Evolutionary conservation across 2,888 invertebrate species (phyloP).

Genomic region (Drosophila maculinotata): DNA sequence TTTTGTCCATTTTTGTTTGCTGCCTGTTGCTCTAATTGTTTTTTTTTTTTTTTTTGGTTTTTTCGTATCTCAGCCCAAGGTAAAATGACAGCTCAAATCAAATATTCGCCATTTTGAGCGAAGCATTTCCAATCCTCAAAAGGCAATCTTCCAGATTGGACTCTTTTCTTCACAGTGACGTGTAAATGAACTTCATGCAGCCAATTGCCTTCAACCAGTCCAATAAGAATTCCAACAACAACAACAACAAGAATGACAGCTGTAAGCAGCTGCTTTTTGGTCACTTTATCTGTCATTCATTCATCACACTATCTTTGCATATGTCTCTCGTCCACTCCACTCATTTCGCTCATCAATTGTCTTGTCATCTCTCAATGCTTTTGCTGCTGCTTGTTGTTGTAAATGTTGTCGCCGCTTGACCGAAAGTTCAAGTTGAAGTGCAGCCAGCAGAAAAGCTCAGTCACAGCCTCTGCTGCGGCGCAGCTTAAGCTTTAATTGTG

Average conservation of each 20-base stretch:
- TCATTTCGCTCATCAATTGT: constrained; percentile 69
- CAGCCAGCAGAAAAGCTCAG: constrained; percentile 57
- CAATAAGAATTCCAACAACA: constrained; percentile 9
- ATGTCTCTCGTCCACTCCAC: constrained; percentile 16
- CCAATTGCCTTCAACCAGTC: constrained; percentile 58
- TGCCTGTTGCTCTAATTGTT: constrained; percentile 18
- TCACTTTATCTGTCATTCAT: constrained; percentile 49
- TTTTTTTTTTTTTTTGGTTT: neutral
- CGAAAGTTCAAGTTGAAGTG: constrained; percentile 75
- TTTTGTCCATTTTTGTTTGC: constrained; percentile 5
- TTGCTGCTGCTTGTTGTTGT: constrained; percentile 27
- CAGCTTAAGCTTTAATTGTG: constrained; percentile 3
- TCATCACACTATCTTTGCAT: constrained; percentile 46
- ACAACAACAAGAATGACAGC: constrained; percentile 6
- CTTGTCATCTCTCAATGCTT: constrained; percentile 63
- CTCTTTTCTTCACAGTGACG: neutral
- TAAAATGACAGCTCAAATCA: neutral
- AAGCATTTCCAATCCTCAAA: neutral
- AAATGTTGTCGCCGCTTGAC: constrained; percentile 41
- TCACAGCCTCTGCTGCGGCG: constrained; percentile 15
- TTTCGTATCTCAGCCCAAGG: too few species aligned
- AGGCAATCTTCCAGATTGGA: constrained; percentile 1
- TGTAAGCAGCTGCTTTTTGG: constrained; percentile 59
- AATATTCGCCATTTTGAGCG: too few species aligned
- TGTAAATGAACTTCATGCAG: constrained; percentile 62